Evolutionary conservation across 2,888 invertebrate genomes (phyloP), one percentile per base, ranked within the genome.

Genomic region (Morpho deidamia): DNA sequence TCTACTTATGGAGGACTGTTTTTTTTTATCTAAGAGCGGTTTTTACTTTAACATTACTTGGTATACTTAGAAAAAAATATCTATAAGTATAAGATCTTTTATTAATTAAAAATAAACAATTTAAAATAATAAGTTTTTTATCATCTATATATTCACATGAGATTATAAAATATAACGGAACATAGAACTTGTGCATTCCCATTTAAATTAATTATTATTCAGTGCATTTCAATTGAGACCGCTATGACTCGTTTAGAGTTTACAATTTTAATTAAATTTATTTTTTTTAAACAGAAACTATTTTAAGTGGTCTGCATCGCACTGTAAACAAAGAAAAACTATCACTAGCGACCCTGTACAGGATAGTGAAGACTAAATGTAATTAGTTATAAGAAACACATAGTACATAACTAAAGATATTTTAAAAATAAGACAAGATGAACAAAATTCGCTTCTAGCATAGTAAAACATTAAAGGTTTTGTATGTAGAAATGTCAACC

Each of bases 131-230:
- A 23, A 23, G 23, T 23, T 23, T 23, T 23, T 23, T 23, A 11
- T 11, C 4, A 39, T 4, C 11, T 7, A 39, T 11, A 47, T 32
- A 45, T 38, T 46, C 50, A 45, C 55, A 32, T 52, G 48, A 32
- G 52, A 49, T 48, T 41, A 50, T 55, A 53, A 59, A 59, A 59
- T 35, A 45, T 53, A 61, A 59, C 56, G 53, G 59, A 56, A 51
- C 55, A 46, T 32, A 32, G 42, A 53, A 40, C 43, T 49, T 57
- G 51, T 60, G 59, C 56, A 61, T 59, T 59, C 55, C 34, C 55
- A 58, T 57, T 59, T 57, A 55, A 57, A 56, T 59, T 55, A 56
- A 59, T 61, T 59, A 51, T 44, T 55, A 59, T 57, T 61, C 59
- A 54, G 55, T 53, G 55, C 61, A 53, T 55, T 59, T 61, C 57